Evolutionary conservation across 2,888 invertebrate species (phyloP), one percentile per base, ranked within the genome.

Genomic region (Ichneumoninae sp.): DNA sequence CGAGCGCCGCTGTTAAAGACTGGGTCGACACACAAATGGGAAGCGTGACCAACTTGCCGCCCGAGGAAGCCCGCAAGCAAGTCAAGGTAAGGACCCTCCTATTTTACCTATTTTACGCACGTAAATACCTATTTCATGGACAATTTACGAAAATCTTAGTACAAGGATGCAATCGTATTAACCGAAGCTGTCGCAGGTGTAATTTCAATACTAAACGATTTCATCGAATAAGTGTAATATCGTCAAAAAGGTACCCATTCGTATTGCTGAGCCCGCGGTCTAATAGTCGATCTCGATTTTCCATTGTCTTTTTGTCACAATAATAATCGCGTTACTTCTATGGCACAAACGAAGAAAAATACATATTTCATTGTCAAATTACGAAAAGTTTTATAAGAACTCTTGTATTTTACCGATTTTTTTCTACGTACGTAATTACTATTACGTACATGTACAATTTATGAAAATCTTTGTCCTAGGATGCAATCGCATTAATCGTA

Each of bases 1-100:
- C 97, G 8, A 96, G 97, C 79, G 96, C 96, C 65, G 95, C 96
- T 40, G 96, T 98, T 84, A 96, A 96, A 87, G 95, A 95, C 88
- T 97, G 96, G 95, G 95, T 96, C 63, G 97, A 97, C 92, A 95
- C 96, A 91, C 96, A 97, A 93, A 96, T 97, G 95, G 96, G 96
- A 88, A 95, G 95, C 73, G 95, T 97, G 78, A 96, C 96, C 89
- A 95, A 96, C 87, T 94, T 97, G 90, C 95, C 96, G 69, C 97
- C 97, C 19, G 95, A 95, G 69, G 96, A 97, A 93, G 96, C 97
- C 76, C 95, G 96, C 86, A 95, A 95, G 89, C 96, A 96, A 87
- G 96, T 96, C 89, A 96, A 97, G 96, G 97, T 97, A 90, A 94
- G 95, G 91, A 63, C 30, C 3, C 26, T 60, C 40, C 1, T 33